phyloP scores from a whole-genome alignment of 92 coral and sea anemone species.

The Scolanthus callimorphus region DNA sequence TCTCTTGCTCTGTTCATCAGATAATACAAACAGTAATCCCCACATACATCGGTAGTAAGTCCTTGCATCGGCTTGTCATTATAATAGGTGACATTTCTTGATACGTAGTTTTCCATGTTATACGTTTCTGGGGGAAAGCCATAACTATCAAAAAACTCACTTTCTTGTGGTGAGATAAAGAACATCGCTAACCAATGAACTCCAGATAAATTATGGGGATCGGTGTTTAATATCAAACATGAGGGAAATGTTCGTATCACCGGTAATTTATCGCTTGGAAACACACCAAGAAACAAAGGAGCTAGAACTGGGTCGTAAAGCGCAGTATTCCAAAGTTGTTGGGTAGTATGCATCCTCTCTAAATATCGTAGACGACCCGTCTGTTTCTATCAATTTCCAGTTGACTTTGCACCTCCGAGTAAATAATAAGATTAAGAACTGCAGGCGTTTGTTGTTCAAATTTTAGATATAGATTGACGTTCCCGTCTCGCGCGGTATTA shows the following conservation, averaged over 20 bases:
- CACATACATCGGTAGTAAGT: not conserved
- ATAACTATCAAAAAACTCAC: conserved; percentile 12
- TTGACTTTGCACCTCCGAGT: too few species aligned
- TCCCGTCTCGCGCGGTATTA: too few species aligned
- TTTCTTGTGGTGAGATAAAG: not conserved
- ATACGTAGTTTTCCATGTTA: not conserved
- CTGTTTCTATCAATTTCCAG: too few species aligned
- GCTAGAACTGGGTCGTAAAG: conserved; percentile 15
- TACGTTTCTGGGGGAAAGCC: not conserved
- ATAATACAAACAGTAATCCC: not conserved
- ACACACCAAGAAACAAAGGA: conserved; percentile 9
- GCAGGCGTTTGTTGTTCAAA: too few species aligned
- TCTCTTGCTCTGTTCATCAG: not conserved
- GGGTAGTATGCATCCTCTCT: too few species aligned
- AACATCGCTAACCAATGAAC: conserved; percentile 41
- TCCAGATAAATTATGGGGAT: conserved; percentile 23
- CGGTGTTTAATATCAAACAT: conserved; percentile 27
- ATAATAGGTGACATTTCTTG: not conserved
- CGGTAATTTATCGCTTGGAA: conserved; percentile 12
- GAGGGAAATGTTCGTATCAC: conserved; percentile 1
- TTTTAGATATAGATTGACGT: too few species aligned
- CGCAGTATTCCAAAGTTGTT: too few species aligned
- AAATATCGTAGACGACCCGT: too few species aligned
- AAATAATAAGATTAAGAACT: too few species aligned
- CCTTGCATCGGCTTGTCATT: not conserved